Evolutionary conservation across 2,797 vertebrate genomes (phyloP).

Genomic region (Sebastes wilsoni): DNA sequence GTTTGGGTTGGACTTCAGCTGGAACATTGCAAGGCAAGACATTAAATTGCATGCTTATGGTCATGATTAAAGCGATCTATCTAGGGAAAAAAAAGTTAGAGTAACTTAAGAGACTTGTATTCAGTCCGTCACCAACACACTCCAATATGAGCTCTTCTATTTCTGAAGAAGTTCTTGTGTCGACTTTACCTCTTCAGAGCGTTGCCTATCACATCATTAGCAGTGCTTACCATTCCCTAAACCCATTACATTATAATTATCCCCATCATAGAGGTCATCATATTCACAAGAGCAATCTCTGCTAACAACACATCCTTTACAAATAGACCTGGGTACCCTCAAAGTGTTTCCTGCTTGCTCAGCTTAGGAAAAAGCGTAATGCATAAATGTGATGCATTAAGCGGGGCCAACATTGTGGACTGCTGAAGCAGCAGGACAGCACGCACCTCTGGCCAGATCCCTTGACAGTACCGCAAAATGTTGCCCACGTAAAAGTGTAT

Average conservation of each 20-base stretch:
- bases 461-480: constrained; percentile 34
- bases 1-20: constrained; percentile 92
- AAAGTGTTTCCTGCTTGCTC: constrained; percentile 57
- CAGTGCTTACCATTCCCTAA: constrained; percentile 24
- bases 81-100: neutral
- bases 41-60: neutral
- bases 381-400: constrained; percentile 63
- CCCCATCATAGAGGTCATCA: constrained; percentile 46
- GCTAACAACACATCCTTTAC: constrained; percentile 53
- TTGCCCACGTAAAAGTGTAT: constrained; percentile 6
- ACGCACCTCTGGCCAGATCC: constrained; percentile 27
- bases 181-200: constrained; percentile 17
- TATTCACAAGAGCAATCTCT: constrained; percentile 52
- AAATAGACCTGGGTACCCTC: constrained; percentile 40
- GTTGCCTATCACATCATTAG: constrained; percentile 2
- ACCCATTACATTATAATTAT: constrained; percentile 52
- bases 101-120: neutral
- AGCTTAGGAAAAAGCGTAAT: constrained; percentile 40
- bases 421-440: constrained; percentile 59
- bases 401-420: constrained; percentile 8
- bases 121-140: neutral
- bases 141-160: neutral
- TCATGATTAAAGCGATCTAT: neutral
- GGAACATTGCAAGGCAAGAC: constrained; percentile 30
- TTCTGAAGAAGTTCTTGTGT: neutral